Evolutionary conservation across 1,140 invertebrate genomes (phyloP), one percentile per base, ranked within the genome.

Genomic region (Trachymyrmex cornetzi): DNA sequence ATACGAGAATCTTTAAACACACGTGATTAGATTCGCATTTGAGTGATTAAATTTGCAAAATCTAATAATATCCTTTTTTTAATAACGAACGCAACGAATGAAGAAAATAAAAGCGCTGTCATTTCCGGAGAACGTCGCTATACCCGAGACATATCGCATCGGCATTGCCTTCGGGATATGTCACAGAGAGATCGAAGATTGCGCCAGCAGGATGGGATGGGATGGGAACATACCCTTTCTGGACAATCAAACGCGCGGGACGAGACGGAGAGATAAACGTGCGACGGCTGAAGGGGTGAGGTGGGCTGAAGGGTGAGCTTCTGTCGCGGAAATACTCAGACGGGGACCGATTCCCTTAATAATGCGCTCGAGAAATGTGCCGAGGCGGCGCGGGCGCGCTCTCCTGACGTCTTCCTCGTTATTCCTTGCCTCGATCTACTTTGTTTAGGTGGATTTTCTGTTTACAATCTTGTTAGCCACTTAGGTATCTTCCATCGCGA

Each of bases 131-230:
- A 14, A 66, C n/a, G 48, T 34, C 48, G n/a, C 34, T 53, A n/a
- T 1, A 4, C n/a, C 30, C 27, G 14, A 53, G 61, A 67, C 44
- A 4, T 61, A 67, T 79, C 38, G 48, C 16, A 48, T 75, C 24
- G 80, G 27, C 12, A 50, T 19, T 72, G 55, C 80, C 69, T 75
- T 63, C 53, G 38, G 69, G 69, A 50, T 50, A 82, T 53, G 67
- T 82, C 79, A 72, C 53, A 22, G 80, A 84, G 55, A 61, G 80
- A 84, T 74, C 55, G 69, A 84, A 84, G 80, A 84, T 84, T 48
- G 24, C 69, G 44, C 27, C 66, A 48, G 79, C 38, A 9, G 48
- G 19, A 50, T 22, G 61, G 30, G 38, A 7, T 38, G 6, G 34
- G 55, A 57, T 38, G 53, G 55, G 14, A 74, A 19, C 55, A 38